These are phyloP conservation scores for Urosaurus nigricauda DNA, from an alignment of 2,797 vertebrate species.

Conservation along the genomic window DNA sequence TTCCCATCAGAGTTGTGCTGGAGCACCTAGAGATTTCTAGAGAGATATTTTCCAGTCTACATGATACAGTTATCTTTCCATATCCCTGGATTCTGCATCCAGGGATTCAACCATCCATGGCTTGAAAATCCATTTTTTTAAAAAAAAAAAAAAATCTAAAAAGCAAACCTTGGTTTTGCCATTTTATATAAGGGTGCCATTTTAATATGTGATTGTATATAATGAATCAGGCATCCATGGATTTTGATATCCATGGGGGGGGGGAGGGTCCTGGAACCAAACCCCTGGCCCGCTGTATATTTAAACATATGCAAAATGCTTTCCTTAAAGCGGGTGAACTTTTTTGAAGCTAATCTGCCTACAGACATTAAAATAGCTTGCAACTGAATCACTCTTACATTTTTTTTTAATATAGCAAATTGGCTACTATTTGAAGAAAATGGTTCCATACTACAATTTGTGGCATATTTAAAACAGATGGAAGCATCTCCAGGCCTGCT, in stretches of 20 bases:
- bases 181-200: too few species aligned
- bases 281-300: conserved; percentile 1
- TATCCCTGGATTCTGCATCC: too few species aligned
- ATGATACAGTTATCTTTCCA: neutral
- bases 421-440: conserved; percentile 68
- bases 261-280: too few species aligned
- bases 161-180: too few species aligned
- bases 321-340: conserved; percentile 71
- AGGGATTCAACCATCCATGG: too few species aligned
- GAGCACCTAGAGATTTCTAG: too few species aligned
- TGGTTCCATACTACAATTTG: conserved; percentile 72
- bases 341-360: conserved; percentile 67
- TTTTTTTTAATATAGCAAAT: conserved; percentile 65
- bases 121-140: too few species aligned
- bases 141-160: too few species aligned
- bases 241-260: too few species aligned
- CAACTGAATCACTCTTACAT: conserved; percentile 55
- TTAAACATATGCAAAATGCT: conserved; percentile 60
- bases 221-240: too few species aligned
- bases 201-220: too few species aligned
- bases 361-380: conserved; percentile 72
- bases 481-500: conserved; percentile 72
- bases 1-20: too few species aligned
- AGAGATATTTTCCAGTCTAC: neutral
- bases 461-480: conserved; percentile 78